phyloP scores from a whole-genome alignment of 2,888 invertebrate genomes.

The Drosophila greeni region DNA sequence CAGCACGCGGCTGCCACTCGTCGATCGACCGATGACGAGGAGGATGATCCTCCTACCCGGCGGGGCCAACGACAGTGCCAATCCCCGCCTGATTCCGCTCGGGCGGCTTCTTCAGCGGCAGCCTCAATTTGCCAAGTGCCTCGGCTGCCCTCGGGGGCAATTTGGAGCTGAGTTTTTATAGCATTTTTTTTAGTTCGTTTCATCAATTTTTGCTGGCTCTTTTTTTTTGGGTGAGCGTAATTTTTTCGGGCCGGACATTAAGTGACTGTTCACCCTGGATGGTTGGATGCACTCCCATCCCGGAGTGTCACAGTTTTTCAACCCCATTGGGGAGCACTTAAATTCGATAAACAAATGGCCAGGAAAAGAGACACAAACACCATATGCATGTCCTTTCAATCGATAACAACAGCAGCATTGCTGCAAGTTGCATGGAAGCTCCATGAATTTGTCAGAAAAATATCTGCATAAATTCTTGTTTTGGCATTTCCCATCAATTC shows the following conservation, averaged over 20 bases:
- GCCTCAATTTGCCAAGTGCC: conserved; percentile 54
- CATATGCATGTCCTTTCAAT: conserved; percentile 28
- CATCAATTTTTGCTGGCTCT: conserved; percentile 16
- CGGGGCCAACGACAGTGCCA: conserved; percentile 6
- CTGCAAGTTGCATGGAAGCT: conserved; percentile 1
- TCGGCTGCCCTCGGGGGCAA: conserved; percentile 48
- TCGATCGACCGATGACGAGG: conserved; percentile 63
- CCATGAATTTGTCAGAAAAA: conserved; percentile 38
- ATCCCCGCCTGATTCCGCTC: conserved; percentile 9
- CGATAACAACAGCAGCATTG: conserved; percentile 26
- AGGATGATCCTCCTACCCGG: conserved; percentile 56
- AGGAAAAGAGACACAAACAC: conserved; percentile 8
- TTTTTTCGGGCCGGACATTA: conserved; percentile 51
- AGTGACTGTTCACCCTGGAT: conserved; percentile 17
- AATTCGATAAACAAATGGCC: conserved; percentile 43
- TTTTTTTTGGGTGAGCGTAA: conserved; percentile 54
- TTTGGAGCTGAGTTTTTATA: conserved; percentile 44
- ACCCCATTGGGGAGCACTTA: conserved; percentile 37
- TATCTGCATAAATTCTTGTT: conserved; percentile 39
- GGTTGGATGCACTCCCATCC: background rate
- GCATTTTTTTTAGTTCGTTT: background rate
- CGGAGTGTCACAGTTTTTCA: conserved; percentile 19
- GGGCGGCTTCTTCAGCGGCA: conserved; percentile 56
- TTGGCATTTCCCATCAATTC: conserved; percentile 37
- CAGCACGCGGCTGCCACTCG: conserved; percentile 73